Base-by-base conservation (phyloP, 1,140 invertebrate genomes). In the Dreissena polymorpha region DNA sequence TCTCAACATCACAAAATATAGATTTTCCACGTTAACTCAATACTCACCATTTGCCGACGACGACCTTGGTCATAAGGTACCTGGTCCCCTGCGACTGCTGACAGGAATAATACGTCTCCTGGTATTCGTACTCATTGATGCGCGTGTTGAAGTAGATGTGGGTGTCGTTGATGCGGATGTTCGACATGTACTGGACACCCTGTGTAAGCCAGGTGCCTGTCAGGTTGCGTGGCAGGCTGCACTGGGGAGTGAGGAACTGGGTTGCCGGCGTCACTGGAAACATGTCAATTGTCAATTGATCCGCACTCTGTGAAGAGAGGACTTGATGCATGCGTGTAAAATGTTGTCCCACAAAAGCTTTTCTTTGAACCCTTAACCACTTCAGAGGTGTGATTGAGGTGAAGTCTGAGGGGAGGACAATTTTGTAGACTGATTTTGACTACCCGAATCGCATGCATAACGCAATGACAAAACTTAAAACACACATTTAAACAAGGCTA, bases 171-270 rank as follows among this genome's bases (percentile, higher is more conserved):
- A 99, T 98, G 18, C 95, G 94, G n/a, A 93, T 91, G 93, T 99
- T 97, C 84, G 98, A 96, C 90, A 99, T 98, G 84, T 88, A 91
- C 79, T 90, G 87, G 16, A 86, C 71, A 0, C 97, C 98, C 0
- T 98, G 99, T 87, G 99, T 99, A 25, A 99, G 97, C 98, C 98
- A 99, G 53, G 96, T 95, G 13, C 98, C 98, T 3, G 95, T 96
- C 91, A 98, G 98, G 92, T 99, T 99, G 92, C 97, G 96, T 0
- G 98, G 97, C 68, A 99, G 92, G 57, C 96, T 95, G 91, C 98
- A 99, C 7, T 97, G 96, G 14, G 98, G 96, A 77, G 96, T 96
- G 0, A 99, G 97, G 16, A 86, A 88, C 0, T 70, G 65, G 6
- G 89, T 87, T 13, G 74, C 78, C 12, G 91, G 90, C 0, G 90